Evolutionary conservation across 1,140 invertebrate species (phyloP), one percentile per base, ranked within the genome.

Genomic region (Macrotrachela quadricornifera): DNA sequence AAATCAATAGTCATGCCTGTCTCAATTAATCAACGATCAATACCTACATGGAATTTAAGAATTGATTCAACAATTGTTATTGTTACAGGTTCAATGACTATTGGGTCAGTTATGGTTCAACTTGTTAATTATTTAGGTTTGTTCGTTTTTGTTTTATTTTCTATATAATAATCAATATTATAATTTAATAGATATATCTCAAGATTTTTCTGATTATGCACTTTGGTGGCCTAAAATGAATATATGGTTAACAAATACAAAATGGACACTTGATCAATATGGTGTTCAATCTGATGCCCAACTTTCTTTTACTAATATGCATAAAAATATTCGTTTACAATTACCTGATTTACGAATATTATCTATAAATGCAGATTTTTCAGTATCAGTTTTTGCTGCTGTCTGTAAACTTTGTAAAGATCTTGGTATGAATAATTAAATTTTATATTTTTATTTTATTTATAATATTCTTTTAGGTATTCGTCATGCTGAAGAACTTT

Each of bases 181-280:
- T 30, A 30, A 4, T 30, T 4, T 30, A 4, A 4, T 30, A 30
- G 21, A 30, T 30, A 30, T 30, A 4, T 30, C 21, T 30, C 21
- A 30, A 8, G 90, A 97, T 70, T 97, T 91, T 91, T 96, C 90
- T 39, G 92, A 99, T 68, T 91, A 97, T 72, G 88, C 85, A 0
- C 74, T 99, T 0, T 99, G 92, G 90, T 99, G 94, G 94, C 92
- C 91, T 0, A 79, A 80, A 2, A 78, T 80, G 59, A 95, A 95
- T 67, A 77, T 78, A 59, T 99, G 94, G 94, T 74, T 99, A 18
- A 80, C 80, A 6, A 75, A 87, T 55, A 94, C 92, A 1, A 75
- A 90, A 50, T 85, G 83, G 45, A 99, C 94, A 0, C 69, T 99
- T 39, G 91, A 99, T 69, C 92, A 97, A 71, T 91, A 83, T 63